These are phyloP conservation scores for Hiodon alosoides DNA, from an alignment of 2,113 vertebrate genomes.

Conservation along the genomic window DNA sequence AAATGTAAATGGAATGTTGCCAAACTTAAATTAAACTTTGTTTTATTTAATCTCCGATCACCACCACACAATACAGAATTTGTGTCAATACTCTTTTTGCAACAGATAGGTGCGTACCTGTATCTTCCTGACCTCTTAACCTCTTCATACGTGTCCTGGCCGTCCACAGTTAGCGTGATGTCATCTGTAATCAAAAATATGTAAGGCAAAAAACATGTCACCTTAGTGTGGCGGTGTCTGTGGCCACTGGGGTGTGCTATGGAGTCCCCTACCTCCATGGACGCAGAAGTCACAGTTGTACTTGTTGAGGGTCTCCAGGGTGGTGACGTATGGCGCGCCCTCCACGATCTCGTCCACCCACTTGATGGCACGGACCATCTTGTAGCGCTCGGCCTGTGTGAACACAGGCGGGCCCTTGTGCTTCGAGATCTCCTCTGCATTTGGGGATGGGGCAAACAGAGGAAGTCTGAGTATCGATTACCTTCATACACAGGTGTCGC, in stretches of 20 bases:
- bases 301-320: constrained; percentile 87
- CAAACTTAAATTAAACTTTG: too few relatives aligned
- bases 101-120: constrained; percentile 58
- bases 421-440: constrained; percentile 85
- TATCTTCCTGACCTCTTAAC: constrained; percentile 90
- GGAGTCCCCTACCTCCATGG: constrained; percentile 75
- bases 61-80: too few relatives aligned
- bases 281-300: constrained; percentile 92
- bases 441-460: not conserved
- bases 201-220: not conserved
- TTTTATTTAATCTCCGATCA: too few relatives aligned
- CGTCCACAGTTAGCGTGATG: constrained; percentile 88
- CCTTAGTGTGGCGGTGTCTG: not conserved
- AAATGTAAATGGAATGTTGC: too few relatives aligned
- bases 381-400: constrained; percentile 90
- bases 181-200: constrained; percentile 69
- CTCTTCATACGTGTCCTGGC: constrained; percentile 91
- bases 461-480: not conserved
- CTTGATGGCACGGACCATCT: constrained; percentile 95
- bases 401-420: constrained; percentile 97
- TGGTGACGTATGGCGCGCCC: constrained; percentile 91
- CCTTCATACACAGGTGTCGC: too few relatives aligned
- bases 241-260: not conserved
- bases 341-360: constrained; percentile 96
- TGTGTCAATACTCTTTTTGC: too few relatives aligned